Evolutionary conservation across 2,797 vertebrate genomes (phyloP).

Genomic region (Gambusia yucatana): DNA sequence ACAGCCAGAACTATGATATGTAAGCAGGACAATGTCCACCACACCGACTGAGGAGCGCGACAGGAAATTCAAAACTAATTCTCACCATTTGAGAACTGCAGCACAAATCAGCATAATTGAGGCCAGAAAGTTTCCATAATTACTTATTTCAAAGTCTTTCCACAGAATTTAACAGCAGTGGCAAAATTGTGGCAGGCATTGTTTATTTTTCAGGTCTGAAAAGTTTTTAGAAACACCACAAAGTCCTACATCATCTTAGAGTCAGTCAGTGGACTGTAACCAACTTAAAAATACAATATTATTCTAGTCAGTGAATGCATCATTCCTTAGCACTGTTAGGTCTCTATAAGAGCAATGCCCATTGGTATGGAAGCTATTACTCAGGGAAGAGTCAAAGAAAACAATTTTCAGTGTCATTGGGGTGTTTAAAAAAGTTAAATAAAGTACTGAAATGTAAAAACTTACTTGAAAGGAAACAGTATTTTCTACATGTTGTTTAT

Average conservation of each 20-base stretch:
- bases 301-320: neutral
- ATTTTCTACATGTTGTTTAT: neutral
- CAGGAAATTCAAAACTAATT: neutral
- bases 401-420: neutral
- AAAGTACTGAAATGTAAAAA: neutral
- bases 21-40: neutral
- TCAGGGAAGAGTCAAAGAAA: neutral
- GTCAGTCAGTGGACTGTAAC: neutral
- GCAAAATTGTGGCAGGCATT: neutral
- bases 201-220: neutral
- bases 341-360: neutral
- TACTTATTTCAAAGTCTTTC: neutral
- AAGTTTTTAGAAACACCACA: neutral
- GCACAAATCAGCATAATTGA: neutral
- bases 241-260: neutral
- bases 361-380: neutral
- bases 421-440: neutral
- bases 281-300: neutral
- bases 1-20: neutral
- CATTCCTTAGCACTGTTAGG: neutral
- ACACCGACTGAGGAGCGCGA: neutral
- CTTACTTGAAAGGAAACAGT: neutral
- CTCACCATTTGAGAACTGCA: neutral
- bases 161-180: neutral
- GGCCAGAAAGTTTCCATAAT: neutral